A percentile compares a stretch with the other conserved stretches of the same genome.
Conservation (phyloP, 2,888 invertebrate genomes). For the Tanytarsus gracilentus region DNA sequence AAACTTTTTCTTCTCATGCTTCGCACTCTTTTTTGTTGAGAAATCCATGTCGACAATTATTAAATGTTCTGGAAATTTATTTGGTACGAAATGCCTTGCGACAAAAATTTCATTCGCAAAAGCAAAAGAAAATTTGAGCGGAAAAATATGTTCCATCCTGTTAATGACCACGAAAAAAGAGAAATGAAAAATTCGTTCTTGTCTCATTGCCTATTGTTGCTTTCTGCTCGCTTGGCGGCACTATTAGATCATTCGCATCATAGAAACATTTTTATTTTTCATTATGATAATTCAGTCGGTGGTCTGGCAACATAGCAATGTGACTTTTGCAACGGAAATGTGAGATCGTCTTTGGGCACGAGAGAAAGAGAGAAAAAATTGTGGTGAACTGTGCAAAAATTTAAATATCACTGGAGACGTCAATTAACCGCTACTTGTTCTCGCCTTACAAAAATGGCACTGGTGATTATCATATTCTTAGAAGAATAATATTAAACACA, state of each 20-base stretch:
- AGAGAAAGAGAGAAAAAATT: too few relatives aligned
- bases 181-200: constrained; percentile 14
- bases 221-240: constrained; percentile 1
- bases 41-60: constrained; percentile 5
- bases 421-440: too few relatives aligned
- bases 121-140: constrained; percentile 2
- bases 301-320: constrained; percentile 6
- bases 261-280: not conserved
- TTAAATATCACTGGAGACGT: too few relatives aligned
- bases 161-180: constrained; percentile 21
- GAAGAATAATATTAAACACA: too few relatives aligned
- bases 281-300: not conserved
- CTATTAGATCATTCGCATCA: not conserved
- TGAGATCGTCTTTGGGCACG: too few relatives aligned
- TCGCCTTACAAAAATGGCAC: too few relatives aligned
- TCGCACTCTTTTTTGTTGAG: not conserved
- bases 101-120: not conserved
- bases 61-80: constrained; percentile 16
- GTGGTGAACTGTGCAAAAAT: too few relatives aligned
- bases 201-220: not conserved
- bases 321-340: too few relatives aligned
- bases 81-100: not conserved
- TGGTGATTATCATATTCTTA: too few relatives aligned
- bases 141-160: constrained; percentile 25
- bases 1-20: not conserved